Base-by-base conservation (phyloP, 2,797 vertebrate genomes). In the Petrocephalus schoutedeni region DNA sequence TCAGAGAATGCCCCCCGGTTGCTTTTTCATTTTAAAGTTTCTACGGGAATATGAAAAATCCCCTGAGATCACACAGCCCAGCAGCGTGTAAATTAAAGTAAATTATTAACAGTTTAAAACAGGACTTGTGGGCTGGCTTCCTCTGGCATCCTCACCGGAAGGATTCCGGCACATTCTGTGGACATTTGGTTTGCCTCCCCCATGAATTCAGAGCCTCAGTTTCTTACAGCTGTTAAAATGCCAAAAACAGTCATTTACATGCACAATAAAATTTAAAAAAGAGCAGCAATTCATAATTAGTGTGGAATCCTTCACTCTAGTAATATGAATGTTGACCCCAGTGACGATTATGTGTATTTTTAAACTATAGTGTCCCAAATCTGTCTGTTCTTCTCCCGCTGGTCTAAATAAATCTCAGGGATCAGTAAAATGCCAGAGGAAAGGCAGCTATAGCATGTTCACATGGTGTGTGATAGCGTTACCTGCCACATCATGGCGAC, bases 41-140 rank as follows among this genome's bases (percentile, higher is more conserved):
- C 82, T 10, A 53, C 10, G 1, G 21, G 12, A 83, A 84, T 56
- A 23, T 23, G 10, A 28, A 51, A 54, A 84, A 14, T 53, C 82
- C 82, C 3, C 19, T 23, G 51, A 56, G n/a, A 19, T 54, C 82
- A 51, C 82, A 54, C 8, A 53, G 21, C 10, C 19, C 41, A n/a
- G 71, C 36, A 36, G 71, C 19, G 71, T 49, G 41, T 54, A 54
- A 51, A 53, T 53, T 51, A 83, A 53, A 83, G 80, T 83, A 4
- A 83, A 84, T 84, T 84, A 53, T 84, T 56, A 56, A 84, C 82
- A 53, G 82, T 54, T 53, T 51, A 21, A 84, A 54, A 84, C 49
- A 84, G 1, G 82, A 23, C 82, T 84, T 32, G 21, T 53, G 82
- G 4, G 49, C 45, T n/a, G 16, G 14, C 32, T 77, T 45, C 32